phyloP scores from a whole-genome alignment of 1,140 invertebrate genomes.

The Leptinotarsa defecta region DNA sequence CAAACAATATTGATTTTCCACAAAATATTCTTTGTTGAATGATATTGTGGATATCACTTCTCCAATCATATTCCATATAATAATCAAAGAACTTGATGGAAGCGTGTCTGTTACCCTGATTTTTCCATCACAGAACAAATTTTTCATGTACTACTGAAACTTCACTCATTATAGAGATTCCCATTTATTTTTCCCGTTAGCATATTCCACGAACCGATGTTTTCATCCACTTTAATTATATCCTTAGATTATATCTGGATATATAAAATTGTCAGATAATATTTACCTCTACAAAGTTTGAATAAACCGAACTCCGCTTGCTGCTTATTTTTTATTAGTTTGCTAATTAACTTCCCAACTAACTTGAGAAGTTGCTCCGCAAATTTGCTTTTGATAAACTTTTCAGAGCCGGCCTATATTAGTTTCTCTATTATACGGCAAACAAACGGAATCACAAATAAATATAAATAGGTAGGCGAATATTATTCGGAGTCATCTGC shows the following conservation, averaged over 20 bases:
- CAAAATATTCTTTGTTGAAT: too few relatives aligned
- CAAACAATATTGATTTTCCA: too few relatives aligned
- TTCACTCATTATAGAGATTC: background rate
- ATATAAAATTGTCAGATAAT: slow-evolving; percentile 21
- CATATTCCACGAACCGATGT: background rate
- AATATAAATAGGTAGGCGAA: slow-evolving; percentile 4
- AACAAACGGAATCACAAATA: slow-evolving; percentile 14
- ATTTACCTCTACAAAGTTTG: slow-evolving; percentile 16
- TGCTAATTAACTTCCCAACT: slow-evolving; percentile 17
- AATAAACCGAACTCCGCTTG: background rate
- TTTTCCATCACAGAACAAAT: too few relatives aligned
- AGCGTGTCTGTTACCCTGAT: too few relatives aligned
- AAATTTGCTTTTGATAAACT: slow-evolving; percentile 21
- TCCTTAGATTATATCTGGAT: background rate
- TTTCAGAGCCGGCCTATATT: slow-evolving; percentile 14
- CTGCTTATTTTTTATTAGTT: slow-evolving; percentile 3
- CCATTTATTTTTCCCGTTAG: background rate
- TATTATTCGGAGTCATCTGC: slow-evolving; percentile 21
- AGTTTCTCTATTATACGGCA: background rate
- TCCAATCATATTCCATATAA: too few relatives aligned
- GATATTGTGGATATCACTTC: too few relatives aligned
- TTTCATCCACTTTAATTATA: slow-evolving; percentile 1
- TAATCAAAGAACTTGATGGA: too few relatives aligned
- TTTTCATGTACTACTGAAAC: too few relatives aligned
- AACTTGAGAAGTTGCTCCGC: slow-evolving; percentile 9